Evolutionary conservation across 2,113 vertebrate genomes (phyloP).

Genomic region (Peromyscus polionotus): DNA sequence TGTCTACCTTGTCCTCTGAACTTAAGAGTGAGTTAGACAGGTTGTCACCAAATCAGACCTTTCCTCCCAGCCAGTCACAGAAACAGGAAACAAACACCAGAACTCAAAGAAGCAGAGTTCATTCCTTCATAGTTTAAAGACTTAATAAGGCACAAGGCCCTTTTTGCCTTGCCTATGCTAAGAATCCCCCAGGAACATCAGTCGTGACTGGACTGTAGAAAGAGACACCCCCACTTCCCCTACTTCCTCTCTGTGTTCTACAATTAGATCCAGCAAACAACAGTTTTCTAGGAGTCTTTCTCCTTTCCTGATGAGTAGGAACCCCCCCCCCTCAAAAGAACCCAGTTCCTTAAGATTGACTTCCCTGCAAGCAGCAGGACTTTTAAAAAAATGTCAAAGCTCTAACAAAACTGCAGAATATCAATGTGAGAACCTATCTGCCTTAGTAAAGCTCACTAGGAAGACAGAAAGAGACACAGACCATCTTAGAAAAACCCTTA

Average conservation of each 20-base stretch:
- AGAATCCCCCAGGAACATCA: not conserved
- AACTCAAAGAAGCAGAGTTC: slow-evolving; percentile 19
- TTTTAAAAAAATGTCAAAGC: slow-evolving; percentile 34
- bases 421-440: slow-evolving; percentile 23
- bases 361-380: not conserved
- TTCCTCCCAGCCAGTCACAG: slow-evolving; percentile 19
- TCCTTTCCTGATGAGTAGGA: not conserved
- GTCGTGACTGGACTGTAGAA: slow-evolving; percentile 45
- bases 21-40: slow-evolving; percentile 33
- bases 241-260: slow-evolving; percentile 39
- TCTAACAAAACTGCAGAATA: slow-evolving; percentile 45
- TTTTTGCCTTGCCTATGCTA: not conserved
- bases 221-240: not conserved
- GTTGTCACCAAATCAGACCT: slow-evolving; percentile 45
- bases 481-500: not conserved
- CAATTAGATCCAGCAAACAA: slow-evolving; percentile 53
- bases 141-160: not conserved
- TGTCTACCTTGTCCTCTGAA: slow-evolving; percentile 10
- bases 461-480: slow-evolving; percentile 39
- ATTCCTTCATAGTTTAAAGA: slow-evolving; percentile 29
- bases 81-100: slow-evolving; percentile 55
- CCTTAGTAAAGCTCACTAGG: slow-evolving; percentile 43
- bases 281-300: slow-evolving; percentile 18
- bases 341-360: not conserved
- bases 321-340: not conserved